phyloP scores from a whole-genome alignment of 2,888 invertebrate species.

The Hypomecis punctinalis region DNA sequence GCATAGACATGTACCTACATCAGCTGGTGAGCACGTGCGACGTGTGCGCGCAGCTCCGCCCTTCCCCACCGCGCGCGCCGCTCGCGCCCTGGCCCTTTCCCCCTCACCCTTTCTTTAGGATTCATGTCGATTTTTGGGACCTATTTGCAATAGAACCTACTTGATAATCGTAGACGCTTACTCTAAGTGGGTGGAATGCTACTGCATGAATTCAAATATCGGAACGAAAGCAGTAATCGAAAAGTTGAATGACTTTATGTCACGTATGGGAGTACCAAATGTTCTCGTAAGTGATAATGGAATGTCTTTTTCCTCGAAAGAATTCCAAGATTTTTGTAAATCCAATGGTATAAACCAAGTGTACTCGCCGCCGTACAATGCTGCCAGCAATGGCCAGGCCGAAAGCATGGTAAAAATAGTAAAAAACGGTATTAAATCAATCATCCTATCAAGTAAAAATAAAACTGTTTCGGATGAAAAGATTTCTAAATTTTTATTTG shows the following conservation, averaged over 20 bases:
- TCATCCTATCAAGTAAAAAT: not conserved
- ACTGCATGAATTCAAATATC: not conserved
- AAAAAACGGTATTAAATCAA: not conserved
- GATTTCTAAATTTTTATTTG: constrained; percentile 34
- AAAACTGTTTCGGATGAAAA: constrained; percentile 26
- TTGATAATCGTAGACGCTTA: not conserved
- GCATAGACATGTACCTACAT: constrained; percentile 36
- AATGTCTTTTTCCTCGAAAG: constrained; percentile 31
- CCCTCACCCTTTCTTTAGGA: not conserved
- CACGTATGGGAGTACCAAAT: constrained; percentile 22
- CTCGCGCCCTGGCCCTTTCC: constrained; percentile 38
- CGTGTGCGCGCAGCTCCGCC: constrained; percentile 2
- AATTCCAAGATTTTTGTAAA: constrained; percentile 39
- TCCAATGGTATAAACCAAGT: constrained; percentile 40
- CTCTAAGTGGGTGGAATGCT: not conserved
- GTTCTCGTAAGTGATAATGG: constrained; percentile 43
- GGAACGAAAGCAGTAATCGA: constrained; percentile 7
- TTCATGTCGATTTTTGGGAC: not conserved
- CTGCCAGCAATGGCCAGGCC: constrained; percentile 31
- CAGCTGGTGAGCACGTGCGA: constrained; percentile 12
- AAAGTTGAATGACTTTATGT: constrained; percentile 17
- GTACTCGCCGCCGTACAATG: constrained; percentile 31
- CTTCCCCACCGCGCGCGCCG: not conserved
- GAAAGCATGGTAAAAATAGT: constrained; percentile 23
- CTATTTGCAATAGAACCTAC: not conserved